These are phyloP conservation scores for Hyperopisus bebe DNA, from an alignment of 2,113 vertebrate species.

Conservation along the genomic window DNA sequence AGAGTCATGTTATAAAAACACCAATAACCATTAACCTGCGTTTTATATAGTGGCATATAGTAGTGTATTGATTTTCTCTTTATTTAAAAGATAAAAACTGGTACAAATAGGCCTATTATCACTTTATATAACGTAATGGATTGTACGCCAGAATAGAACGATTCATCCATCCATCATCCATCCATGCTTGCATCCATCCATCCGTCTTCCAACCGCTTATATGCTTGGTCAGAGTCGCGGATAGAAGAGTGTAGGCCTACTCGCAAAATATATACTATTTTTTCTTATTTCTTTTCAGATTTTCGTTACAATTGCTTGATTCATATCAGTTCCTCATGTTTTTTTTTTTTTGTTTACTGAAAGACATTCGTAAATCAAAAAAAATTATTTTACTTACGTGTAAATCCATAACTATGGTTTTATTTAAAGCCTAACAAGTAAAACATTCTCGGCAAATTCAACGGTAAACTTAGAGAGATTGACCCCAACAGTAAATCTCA, in stretches of 20 bases:
- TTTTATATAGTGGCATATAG: neutral
- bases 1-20: neutral
- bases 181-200: neutral
- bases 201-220: neutral
- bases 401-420: neutral
- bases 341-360: neutral
- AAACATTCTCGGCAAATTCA: neutral
- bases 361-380: neutral
- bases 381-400: neutral
- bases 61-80: neutral
- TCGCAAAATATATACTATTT: neutral
- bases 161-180: neutral
- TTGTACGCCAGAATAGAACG: neutral
- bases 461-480: neutral
- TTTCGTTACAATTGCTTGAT: neutral
- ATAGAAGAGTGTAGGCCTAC: neutral
- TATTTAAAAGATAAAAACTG: neutral
- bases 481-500: neutral
- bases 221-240: neutral
- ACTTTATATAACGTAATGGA: neutral
- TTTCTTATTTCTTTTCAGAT: neutral
- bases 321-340: neutral
- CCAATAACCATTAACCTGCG: neutral
- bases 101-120: neutral
- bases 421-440: neutral